Conservation (phyloP, 1,140 invertebrate genomes). For the Pinna nobilis region DNA sequence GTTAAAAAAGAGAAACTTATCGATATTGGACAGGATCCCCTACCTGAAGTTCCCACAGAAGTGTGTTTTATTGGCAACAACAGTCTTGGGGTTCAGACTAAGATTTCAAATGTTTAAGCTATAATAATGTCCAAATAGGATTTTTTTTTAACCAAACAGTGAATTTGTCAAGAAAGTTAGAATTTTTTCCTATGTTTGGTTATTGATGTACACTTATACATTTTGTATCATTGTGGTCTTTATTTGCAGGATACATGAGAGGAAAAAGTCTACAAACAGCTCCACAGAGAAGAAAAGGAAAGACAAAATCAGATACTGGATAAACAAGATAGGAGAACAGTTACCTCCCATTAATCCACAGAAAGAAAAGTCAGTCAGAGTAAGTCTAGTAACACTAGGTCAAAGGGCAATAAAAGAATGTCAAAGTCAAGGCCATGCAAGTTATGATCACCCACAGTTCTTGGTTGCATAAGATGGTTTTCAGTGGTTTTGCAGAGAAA, state of each 20-base stretch:
- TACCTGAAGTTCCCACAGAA: too few species aligned
- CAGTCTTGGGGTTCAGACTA: background rate
- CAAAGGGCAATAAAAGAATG: too few species aligned
- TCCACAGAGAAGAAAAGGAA: slow-evolving; percentile 65
- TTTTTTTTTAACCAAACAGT: too few species aligned
- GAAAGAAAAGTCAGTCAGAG: slow-evolving; percentile 28
- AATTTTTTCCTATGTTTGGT: background rate
- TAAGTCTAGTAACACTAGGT: too few species aligned
- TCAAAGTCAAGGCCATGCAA: background rate
- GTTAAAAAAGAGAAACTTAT: too few species aligned
- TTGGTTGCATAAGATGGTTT: background rate
- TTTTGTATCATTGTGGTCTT: background rate
- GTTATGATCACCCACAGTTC: background rate
- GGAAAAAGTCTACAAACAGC: slow-evolving; percentile 49
- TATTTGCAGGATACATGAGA: background rate
- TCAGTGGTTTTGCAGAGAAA: too few species aligned
- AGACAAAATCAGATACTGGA: slow-evolving; percentile 69
- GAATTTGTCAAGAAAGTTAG: background rate
- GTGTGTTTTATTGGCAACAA: too few species aligned
- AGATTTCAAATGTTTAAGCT: too few species aligned
- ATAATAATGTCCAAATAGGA: background rate
- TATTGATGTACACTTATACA: background rate
- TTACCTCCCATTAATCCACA: slow-evolving; percentile 48
- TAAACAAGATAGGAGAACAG: slow-evolving; percentile 63
- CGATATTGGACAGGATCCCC: too few species aligned